Base-by-base conservation (phyloP, 2,113 vertebrate species). In the Pongo abelii region DNA sequence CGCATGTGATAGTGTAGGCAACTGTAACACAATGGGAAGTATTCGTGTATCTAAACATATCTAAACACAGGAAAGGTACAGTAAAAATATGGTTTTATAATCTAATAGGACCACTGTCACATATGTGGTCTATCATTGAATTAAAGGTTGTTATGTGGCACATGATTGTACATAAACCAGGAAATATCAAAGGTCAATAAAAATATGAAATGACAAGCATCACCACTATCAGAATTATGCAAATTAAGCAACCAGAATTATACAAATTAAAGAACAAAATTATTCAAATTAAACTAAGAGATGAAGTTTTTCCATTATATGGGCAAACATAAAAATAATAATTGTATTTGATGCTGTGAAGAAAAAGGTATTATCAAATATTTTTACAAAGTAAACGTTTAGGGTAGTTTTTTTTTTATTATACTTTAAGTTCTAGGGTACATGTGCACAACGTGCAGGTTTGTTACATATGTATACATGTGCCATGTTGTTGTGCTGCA, bases 251-350 rank as follows among this genome's bases (percentile, higher is more conserved):
- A 69, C 6, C 18, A 85, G 67, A 90, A 81, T 59, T 50, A 86
- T 27, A 9, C 9, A 77, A 46, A 77, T 77, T 18, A 75, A 48
- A 78, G 46, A 78, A 55, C 18, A 79, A 74, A 84, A 61, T 32
- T 18, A 72, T 38, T 30, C 10, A 64, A 46, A 91, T 89, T 77
- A 89, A 90, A 86, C 6, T 61, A 77, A 43, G 35, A 40, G 43
- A 40, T 75, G 1, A 61, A 11, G 48, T 40, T 87, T 59, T 91
- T 27, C 35, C 74, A 74, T 50, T 48, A 61, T 38, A 38, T 8
- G 74, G 20, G 12, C 32, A 97, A 90, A 97, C 25, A 95, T 61
- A 23, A 95, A 92, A 69, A 88, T 70, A 75, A 23, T 72, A 75
- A 89, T 10, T 72, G 23, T 83, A 74, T 89, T 59, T 38, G 18